phyloP scores from a whole-genome alignment of 2,113 vertebrate species.

The Trogon melanurus region DNA sequence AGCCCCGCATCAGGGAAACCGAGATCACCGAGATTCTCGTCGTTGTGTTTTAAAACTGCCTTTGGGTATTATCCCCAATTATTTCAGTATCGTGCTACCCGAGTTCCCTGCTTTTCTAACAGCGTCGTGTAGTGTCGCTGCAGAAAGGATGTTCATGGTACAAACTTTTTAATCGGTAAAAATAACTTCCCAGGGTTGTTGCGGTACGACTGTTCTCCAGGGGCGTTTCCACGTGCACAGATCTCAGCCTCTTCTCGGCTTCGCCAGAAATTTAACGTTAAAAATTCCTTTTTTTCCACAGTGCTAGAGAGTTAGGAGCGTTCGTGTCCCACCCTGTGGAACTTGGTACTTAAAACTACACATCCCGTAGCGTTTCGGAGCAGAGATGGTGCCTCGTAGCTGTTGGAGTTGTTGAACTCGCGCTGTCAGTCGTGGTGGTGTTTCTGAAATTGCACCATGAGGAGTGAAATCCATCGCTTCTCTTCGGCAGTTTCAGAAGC shows the following conservation, averaged over 20 bases:
- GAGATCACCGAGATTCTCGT: too few species aligned
- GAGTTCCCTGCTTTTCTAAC: too few species aligned
- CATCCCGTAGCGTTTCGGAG: slow-evolving; percentile 28
- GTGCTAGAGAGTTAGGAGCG: slow-evolving; percentile 36
- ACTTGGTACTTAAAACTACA: slow-evolving; percentile 39
- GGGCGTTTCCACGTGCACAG: not conserved
- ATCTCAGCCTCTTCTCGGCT: not conserved
- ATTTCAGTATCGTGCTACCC: not conserved
- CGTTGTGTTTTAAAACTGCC: not conserved
- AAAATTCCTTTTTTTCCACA: not conserved
- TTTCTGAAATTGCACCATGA: not conserved
- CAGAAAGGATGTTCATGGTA: too few species aligned
- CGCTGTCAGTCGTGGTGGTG: not conserved
- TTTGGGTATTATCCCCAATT: not conserved
- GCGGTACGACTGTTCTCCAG: not conserved
- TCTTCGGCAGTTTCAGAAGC: not conserved
- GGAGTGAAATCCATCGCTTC: not conserved
- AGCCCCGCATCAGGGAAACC: rapidly evolving
- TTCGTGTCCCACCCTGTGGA: not conserved
- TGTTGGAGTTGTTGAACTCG: slow-evolving; percentile 25
- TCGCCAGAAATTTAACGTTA: not conserved
- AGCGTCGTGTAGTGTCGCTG: too few species aligned
- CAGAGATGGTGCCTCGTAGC: slow-evolving; percentile 43
- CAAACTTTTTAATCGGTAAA: not conserved
- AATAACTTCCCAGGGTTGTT: not conserved